These are phyloP conservation scores for Aphelinus atriplicis DNA, from an alignment of 1,140 invertebrate species.

Conservation along the genomic window DNA sequence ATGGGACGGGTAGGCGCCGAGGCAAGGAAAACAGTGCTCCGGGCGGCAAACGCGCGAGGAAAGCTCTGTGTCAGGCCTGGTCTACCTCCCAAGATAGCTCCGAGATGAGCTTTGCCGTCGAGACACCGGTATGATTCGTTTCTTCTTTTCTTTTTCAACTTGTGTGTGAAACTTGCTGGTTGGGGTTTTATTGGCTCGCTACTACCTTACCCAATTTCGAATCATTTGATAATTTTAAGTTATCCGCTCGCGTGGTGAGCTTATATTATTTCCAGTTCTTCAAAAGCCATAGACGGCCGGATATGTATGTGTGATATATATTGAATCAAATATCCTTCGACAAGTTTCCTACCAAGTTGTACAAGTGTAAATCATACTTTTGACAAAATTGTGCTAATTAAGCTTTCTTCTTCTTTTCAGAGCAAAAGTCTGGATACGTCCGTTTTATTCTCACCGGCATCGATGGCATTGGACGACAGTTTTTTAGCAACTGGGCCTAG, in stretches of 20 bases:
- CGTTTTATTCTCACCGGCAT: conserved; percentile 85
- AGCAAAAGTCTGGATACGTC: conserved; percentile 87
- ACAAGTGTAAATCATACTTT: too few species aligned
- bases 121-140: conserved; percentile 76
- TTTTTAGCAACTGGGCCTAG: conserved; percentile 61
- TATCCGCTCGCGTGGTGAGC: too few species aligned
- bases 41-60: conserved; percentile 74
- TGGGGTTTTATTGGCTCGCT: too few species aligned
- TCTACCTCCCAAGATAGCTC: conserved; percentile 68
- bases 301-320: background rate
- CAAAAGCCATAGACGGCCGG: too few species aligned
- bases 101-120: conserved; percentile 74
- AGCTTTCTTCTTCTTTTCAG: conserved; percentile 64
- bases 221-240: too few species aligned
- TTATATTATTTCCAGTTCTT: too few species aligned
- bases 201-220: too few species aligned
- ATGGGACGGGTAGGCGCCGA: conserved; percentile 68
- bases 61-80: conserved; percentile 81
- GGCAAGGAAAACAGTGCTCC: conserved; percentile 78
- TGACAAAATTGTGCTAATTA: background rate
- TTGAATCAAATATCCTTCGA: too few species aligned
- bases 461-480: conserved; percentile 73
- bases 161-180: background rate
- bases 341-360: too few species aligned
- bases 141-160: background rate